Percentiles rank a stretch among this genome's conserved stretches.
Evolutionary conservation across 2,888 invertebrate species (phyloP).

Genomic region (Alviniconcha strummeri): DNA sequence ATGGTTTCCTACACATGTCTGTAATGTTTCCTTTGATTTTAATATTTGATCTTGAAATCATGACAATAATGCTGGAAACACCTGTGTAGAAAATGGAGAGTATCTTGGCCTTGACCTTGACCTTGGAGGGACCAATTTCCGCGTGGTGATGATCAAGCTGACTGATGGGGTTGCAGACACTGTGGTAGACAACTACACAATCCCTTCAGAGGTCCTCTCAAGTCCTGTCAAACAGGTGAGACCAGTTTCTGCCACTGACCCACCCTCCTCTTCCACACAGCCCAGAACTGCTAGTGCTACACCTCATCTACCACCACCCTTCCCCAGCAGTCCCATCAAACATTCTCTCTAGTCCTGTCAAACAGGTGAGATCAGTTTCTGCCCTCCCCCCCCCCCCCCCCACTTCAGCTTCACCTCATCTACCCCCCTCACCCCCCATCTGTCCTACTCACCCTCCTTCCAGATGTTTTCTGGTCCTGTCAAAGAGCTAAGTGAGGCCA

Average conservation of each 20-base stretch:
- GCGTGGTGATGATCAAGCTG: slow-evolving; percentile 82
- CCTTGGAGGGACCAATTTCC: slow-evolving; percentile 88
- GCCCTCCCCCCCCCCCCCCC: too few relatives aligned
- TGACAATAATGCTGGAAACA: too few relatives aligned
- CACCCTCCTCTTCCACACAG: slow-evolving; percentile 34
- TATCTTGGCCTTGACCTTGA: slow-evolving; percentile 86
- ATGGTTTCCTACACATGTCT: too few relatives aligned
- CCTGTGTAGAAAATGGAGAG: slow-evolving; percentile 80
- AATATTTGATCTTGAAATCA: too few relatives aligned
- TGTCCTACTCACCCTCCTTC: too few relatives aligned
- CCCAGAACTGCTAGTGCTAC: slow-evolving; percentile 36
- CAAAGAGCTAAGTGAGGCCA: too few relatives aligned
- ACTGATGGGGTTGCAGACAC: slow-evolving; percentile 61
- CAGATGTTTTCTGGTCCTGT: too few relatives aligned
- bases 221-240: slow-evolving; percentile 54
- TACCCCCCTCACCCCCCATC: too few relatives aligned
- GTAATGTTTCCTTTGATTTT: slow-evolving; percentile 24
- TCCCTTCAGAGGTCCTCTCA: slow-evolving; percentile 57
- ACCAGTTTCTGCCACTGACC: too few relatives aligned
- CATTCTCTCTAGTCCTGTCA: slow-evolving; percentile 53
- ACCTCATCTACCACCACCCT: slow-evolving; percentile 31
- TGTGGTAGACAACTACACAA: slow-evolving; percentile 61
- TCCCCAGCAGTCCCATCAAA: slow-evolving; percentile 49
- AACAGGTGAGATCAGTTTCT: slow-evolving; percentile 43
- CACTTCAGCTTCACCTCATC: too few relatives aligned